Evolutionary conservation across 2,888 invertebrate genomes (phyloP), one percentile per base, ranked within the genome.

Genomic region (Pyrgus malvae): DNA sequence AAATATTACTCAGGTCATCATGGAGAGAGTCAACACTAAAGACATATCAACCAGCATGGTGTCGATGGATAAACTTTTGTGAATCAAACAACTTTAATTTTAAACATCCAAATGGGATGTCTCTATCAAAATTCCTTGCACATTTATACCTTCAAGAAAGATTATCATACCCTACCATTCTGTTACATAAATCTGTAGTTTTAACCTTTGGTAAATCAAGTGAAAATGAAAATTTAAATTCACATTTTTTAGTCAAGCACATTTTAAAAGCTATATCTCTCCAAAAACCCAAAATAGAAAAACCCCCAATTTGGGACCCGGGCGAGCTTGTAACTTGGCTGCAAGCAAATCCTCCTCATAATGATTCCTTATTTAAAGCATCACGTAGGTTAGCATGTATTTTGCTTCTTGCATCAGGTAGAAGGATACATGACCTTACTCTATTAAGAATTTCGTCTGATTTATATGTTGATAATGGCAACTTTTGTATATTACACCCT

Each of bases 31-130:
- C 59, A n/a, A 56, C 57, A 1, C 29, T 58, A 0, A 57, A 55
- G 1, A 62, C 60, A 3, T 63, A 60, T 9, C 48, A 11, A 35
- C 61, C 62, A 5, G 56, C 48, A 6, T 60, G 61, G 62, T 44
- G 27, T 4, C 51, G 38, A 23, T 58, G 53, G 60, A 51, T 14
- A 8, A 19, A 21, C 7, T 58, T 57, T 56, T 53, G 56, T 17
- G 16, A 33, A 40, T 14, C n/a, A 3, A 9, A 41, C 16, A 56
- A 42, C 3, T 25, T 58, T 3, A 29, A 53, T 31, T 49, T 29
- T 56, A 56, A 53, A 48, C 7, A 7, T 29, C 60, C 57, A 1
- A 27, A 8, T 21, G 37, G 54, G 1, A 23, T 23, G 25, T 33
- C 55, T 37, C 42, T 63, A n/a, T 59, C 61, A 7, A 58, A 56